Evolutionary conservation across 1,140 invertebrate genomes (phyloP).

Genomic region (Polypedilum pembai): DNA sequence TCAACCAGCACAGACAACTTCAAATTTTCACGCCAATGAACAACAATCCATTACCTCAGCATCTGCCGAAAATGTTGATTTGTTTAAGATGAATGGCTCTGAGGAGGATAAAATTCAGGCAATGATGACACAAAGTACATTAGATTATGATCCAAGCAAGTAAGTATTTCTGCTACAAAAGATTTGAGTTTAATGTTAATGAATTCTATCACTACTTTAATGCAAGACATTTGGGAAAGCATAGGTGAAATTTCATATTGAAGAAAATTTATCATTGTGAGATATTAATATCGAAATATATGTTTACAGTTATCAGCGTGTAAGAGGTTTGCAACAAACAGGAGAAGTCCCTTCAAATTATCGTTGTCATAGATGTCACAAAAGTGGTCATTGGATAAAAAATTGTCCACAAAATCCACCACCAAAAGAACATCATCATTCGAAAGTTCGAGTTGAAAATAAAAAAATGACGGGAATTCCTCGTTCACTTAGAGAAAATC

Average conservation of each 20-base stretch:
- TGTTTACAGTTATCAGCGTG: conserved; percentile 70
- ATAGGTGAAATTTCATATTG: background rate
- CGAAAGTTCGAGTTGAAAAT: conserved; percentile 64
- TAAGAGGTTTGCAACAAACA: conserved; percentile 74
- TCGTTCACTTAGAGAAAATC: conserved; percentile 80
- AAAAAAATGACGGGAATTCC: conserved; percentile 97
- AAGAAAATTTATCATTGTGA: conserved; percentile 32
- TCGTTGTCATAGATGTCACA: conserved; percentile 86
- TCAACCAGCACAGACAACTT: conserved; percentile 37
- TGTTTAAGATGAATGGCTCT: conserved; percentile 80
- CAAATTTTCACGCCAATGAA: conserved; percentile 35
- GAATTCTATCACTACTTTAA: background rate
- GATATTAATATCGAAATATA: background rate
- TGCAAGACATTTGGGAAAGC: conserved; percentile 32
- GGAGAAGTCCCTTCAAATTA: conserved; percentile 85
- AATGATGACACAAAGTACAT: conserved; percentile 93
- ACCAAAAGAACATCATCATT: conserved; percentile 36
- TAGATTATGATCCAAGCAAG: conserved; percentile 95
- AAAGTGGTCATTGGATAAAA: conserved; percentile 92
- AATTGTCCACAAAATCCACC: conserved; percentile 68
- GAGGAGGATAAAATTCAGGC: conserved; percentile 96
- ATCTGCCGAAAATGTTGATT: conserved; percentile 56
- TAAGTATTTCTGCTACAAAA: conserved; percentile 48
- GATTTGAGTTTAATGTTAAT: conserved; percentile 21
- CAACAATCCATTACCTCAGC: conserved; percentile 44